phyloP scores from a whole-genome alignment of 2,797 vertebrate genomes.

The Coregonus suidteri region DNA sequence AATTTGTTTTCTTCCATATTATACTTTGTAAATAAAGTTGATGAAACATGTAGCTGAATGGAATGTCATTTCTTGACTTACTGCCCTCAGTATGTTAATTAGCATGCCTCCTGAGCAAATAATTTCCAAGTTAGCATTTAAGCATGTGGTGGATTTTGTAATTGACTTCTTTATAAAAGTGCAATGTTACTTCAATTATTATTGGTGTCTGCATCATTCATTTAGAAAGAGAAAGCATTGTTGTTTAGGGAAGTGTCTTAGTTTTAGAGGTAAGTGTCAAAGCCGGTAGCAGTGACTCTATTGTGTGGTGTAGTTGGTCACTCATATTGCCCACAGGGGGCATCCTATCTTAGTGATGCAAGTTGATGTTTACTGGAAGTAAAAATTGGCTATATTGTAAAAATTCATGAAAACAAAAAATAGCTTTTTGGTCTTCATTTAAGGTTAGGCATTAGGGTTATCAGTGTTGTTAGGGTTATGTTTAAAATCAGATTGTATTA shows the following conservation, averaged over 20 bases:
- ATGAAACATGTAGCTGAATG: not conserved
- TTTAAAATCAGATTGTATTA: too few relatives aligned
- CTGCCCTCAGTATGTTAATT: not conserved
- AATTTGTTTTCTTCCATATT: constrained; percentile 18
- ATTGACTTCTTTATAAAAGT: constrained; percentile 8
- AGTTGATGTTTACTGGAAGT: too few relatives aligned
- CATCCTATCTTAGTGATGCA: not conserved
- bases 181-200: constrained; percentile 24
- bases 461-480: too few relatives aligned
- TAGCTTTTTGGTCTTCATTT: too few relatives aligned
- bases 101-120: constrained; percentile 8
- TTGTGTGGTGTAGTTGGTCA: not conserved
- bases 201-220: constrained; percentile 13
- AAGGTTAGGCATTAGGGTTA: too few relatives aligned
- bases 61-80: not conserved
- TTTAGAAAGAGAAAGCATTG: constrained; percentile 11
- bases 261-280: constrained; percentile 23
- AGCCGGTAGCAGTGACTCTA: not conserved
- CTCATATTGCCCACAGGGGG: not conserved
- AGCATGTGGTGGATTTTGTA: constrained; percentile 18
- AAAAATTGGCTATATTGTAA: too few relatives aligned
- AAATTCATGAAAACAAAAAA: too few relatives aligned
- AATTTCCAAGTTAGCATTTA: constrained; percentile 6
- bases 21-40: constrained; percentile 36
- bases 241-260: constrained; percentile 37